Base-by-base conservation (phyloP, 2,113 vertebrate genomes). In the Agelaius tricolor region DNA sequence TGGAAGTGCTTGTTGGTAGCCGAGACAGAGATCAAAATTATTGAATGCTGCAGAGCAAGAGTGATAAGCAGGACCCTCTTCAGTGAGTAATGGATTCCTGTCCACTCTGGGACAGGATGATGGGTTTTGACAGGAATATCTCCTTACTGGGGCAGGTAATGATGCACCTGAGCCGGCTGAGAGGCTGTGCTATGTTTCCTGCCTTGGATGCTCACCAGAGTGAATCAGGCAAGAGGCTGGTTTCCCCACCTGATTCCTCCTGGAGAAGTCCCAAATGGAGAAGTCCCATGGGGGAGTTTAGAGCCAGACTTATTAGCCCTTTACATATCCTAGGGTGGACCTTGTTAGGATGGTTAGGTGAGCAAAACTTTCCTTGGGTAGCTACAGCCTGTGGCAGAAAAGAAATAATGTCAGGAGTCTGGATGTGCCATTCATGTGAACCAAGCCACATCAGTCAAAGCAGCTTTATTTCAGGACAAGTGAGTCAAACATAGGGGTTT, bases 21-120 rank as follows among this genome's bases (percentile, higher is more conserved):
- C 84, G 58, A 94, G 93, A 41, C 37, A 96, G 83, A 95, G 88
- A 96, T 92, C 93, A 89, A 89, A 96, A 95, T 79, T 51, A 1
- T 20, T 69, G 80, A 95, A 65, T 51, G 44, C 46, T 89, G 55
- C 89, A 92, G 73, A 92, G 69, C 55, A 84, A 44, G 37, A 81
- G 47, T 44, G 69, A 90, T 75, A 96, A 93, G 57, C 84, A 87
- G 86, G 88, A 92, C 84, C 73, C 57, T 93, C 88, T 92, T 72
- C 46, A 37, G 54, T 44, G 33, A 61, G 80, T 59, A 78, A 71
- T 59, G 55, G 67, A 90, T 90, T 86, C 75, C 65, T 88, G 43
- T 83, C 86, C 49, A 51, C 0, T 3, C 35, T 62, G 65, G 31
- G 58, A 82, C 26, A 54, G 52, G 52, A 55, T 0, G 6, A 65